Evolutionary conservation across 1,140 invertebrate species (phyloP).

Genomic region (Drosophila pruinosa): DNA sequence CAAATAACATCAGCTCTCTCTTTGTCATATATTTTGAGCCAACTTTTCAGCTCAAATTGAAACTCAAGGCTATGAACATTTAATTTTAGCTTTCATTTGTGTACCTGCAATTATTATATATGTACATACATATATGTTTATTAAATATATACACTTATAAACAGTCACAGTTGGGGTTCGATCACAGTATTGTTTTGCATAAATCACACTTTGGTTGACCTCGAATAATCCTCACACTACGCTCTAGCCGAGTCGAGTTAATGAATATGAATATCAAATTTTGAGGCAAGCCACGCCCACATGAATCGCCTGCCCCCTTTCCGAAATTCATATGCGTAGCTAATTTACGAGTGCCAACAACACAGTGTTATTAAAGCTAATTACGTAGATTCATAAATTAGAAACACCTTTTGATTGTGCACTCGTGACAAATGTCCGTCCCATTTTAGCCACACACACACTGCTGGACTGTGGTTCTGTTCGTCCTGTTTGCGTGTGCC

Average conservation of each 20-base stretch:
- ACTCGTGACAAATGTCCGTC: constrained; percentile 54
- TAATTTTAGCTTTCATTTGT: no score
- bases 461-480: not conserved
- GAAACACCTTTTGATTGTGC: constrained; percentile 72
- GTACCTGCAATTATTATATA: no score
- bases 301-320: not conserved
- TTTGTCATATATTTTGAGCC: not conserved
- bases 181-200: not conserved
- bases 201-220: not conserved
- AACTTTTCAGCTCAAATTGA: no score
- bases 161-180: not conserved
- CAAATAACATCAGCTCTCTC: constrained; percentile 6
- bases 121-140: no score
- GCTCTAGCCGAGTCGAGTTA: not conserved
- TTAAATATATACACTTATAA: no score
- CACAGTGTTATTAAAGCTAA: constrained; percentile 65
- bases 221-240: not conserved
- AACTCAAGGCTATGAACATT: no score
- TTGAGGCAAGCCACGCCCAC: constrained; percentile 1
- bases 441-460: not conserved
- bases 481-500: constrained; percentile 27
- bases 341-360: constrained; percentile 35
- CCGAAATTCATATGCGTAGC: constrained; percentile 20
- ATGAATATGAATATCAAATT: constrained; percentile 48
- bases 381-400: constrained; percentile 78